Conservation (phyloP, 2,113 vertebrate genomes). For the Tricholaema leucomelas region DNA sequence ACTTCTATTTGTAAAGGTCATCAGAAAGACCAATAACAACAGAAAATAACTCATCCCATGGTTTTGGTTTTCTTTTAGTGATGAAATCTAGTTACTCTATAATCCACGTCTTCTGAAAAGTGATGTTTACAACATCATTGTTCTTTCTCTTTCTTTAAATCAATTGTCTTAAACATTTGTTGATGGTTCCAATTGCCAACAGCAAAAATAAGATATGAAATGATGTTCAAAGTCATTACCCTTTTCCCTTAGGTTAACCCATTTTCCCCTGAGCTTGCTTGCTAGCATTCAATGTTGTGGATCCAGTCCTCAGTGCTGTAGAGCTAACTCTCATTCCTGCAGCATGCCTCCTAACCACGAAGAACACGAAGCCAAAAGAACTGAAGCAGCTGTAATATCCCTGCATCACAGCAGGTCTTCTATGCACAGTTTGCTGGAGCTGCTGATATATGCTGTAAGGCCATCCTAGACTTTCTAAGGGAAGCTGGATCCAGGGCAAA, state of each 20-base stretch:
- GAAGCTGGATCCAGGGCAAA: not conserved
- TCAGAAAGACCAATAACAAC: not conserved
- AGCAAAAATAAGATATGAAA: not conserved
- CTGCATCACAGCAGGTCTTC: not conserved
- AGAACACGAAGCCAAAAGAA: not conserved
- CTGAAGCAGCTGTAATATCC: not conserved
- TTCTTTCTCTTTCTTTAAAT: slow-evolving; percentile 14
- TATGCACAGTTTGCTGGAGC: not conserved
- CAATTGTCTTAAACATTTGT: not conserved
- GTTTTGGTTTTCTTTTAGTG: not conserved
- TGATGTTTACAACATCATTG: not conserved
- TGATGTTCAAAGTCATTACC: not conserved
- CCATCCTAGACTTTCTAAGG: not conserved
- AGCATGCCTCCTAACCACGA: not conserved
- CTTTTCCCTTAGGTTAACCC: not conserved
- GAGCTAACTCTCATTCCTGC: not conserved
- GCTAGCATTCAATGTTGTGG: not conserved
- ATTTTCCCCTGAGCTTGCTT: not conserved
- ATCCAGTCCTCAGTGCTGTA: not conserved
- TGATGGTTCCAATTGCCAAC: not conserved
- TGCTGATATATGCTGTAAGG: not conserved
- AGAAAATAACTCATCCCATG: not conserved
- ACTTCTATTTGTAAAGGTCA: slow-evolving; percentile 18
- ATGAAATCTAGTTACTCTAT: slow-evolving; percentile 28
- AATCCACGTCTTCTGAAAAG: slow-evolving; percentile 3